phyloP scores from a whole-genome alignment of 2,113 vertebrate genomes.

The Australoheros scitulus region DNA sequence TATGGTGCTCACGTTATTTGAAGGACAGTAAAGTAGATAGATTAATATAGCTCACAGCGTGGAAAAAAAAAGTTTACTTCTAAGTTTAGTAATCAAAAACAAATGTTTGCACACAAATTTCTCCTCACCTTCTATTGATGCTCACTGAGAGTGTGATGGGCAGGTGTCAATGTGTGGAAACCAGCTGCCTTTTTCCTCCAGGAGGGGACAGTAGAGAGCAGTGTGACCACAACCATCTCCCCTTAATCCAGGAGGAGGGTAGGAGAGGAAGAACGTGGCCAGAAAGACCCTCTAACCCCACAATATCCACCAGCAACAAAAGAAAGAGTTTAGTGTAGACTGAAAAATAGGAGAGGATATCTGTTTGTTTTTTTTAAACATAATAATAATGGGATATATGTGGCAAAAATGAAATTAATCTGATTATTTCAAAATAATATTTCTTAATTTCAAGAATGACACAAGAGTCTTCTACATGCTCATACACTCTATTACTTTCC shows the following conservation, averaged over 20 bases:
- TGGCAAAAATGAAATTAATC: neutral
- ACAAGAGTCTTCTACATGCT: constrained; percentile 24
- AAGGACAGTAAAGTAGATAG: constrained; percentile 49
- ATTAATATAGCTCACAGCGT: constrained; percentile 49
- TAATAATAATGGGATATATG: neutral
- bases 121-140: constrained; percentile 32
- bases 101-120: constrained; percentile 39
- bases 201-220: constrained; percentile 78
- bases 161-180: constrained; percentile 62
- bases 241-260: neutral
- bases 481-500: constrained; percentile 34
- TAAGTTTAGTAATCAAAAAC: constrained; percentile 46
- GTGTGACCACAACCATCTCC: constrained; percentile 33
- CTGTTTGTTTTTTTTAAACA: neutral
- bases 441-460: constrained; percentile 15
- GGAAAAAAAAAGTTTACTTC: constrained; percentile 38
- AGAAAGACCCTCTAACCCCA: constrained; percentile 16
- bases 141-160: constrained; percentile 44
- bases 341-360: neutral
- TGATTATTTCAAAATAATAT: constrained; percentile 3
- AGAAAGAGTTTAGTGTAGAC: neutral
- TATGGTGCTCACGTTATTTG: constrained; percentile 50
- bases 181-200: constrained; percentile 59
- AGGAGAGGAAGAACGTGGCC: constrained; percentile 7
- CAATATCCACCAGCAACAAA: constrained; percentile 6